Evolutionary conservation across 2,888 invertebrate species (phyloP).

Genomic region (Torymus texanus): DNA sequence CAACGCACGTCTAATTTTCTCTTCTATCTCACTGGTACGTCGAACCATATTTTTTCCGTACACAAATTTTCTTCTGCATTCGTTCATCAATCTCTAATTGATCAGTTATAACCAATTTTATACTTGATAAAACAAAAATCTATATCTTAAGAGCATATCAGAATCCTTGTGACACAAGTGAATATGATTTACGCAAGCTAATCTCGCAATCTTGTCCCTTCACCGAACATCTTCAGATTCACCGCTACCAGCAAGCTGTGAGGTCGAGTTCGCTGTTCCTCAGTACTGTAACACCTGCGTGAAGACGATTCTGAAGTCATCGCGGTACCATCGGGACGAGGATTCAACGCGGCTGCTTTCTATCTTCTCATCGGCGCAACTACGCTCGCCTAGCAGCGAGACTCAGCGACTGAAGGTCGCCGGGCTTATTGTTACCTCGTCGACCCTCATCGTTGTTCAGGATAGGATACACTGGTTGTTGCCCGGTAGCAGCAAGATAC

Average conservation of each 20-base stretch:
- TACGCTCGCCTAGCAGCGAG: constrained; percentile 69
- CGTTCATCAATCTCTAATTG: no score
- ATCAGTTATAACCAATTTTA: no score
- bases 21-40: constrained; percentile 76
- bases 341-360: constrained; percentile 73
- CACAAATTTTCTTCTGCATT: no score
- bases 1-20: constrained; percentile 77
- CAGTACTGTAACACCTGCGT: constrained; percentile 67
- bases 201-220: neutral
- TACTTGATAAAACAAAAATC: no score
- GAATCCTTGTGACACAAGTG: no score
- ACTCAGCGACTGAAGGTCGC: constrained; percentile 63
- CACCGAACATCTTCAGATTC: constrained; percentile 67
- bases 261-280: constrained; percentile 72
- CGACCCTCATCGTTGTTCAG: constrained; percentile 75
- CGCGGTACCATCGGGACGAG: constrained; percentile 68
- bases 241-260: constrained; percentile 74
- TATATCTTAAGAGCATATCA: no score
- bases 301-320: constrained; percentile 65
- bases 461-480: constrained; percentile 76
- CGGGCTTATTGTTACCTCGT: constrained; percentile 68
- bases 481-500: constrained; percentile 65
- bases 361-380: constrained; percentile 74
- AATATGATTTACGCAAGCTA: no score
- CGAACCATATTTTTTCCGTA: no score